Conservation (phyloP, 2,797 vertebrate species). For the Phalloptychus januarius region DNA sequence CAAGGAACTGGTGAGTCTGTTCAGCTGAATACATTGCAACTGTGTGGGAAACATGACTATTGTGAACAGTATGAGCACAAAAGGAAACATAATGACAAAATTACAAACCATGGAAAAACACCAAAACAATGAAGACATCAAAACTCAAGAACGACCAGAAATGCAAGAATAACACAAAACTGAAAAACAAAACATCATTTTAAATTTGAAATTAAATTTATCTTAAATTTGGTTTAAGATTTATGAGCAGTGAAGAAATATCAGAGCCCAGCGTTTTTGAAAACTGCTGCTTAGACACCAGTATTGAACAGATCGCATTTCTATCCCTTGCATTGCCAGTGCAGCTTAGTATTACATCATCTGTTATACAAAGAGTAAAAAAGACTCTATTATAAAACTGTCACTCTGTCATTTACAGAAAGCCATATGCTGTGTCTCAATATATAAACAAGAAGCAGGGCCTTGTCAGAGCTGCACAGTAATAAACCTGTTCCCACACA, state of each 20-base stretch:
- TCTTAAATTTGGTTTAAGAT: slow-evolving; percentile 76
- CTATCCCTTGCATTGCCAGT: slow-evolving; percentile 72
- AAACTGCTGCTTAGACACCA: slow-evolving; percentile 79
- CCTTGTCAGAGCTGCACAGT: not conserved
- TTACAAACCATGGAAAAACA: not conserved
- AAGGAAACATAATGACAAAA: not conserved
- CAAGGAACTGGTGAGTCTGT: not conserved
- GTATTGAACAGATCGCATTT: slow-evolving; percentile 75
- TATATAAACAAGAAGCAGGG: slow-evolving; percentile 13
- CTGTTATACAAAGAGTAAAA: slow-evolving; percentile 54
- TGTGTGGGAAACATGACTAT: too few relatives aligned
- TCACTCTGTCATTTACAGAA: slow-evolving; percentile 50
- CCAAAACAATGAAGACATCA: not conserved
- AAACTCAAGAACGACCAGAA: not conserved
- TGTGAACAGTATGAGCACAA: not conserved
- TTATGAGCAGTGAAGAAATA: slow-evolving; percentile 79
- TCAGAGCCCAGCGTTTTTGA: slow-evolving; percentile 68
- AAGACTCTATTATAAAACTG: slow-evolving; percentile 39
- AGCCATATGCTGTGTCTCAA: slow-evolving; percentile 29
- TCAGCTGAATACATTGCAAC: not conserved
- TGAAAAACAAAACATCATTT: not conserved
- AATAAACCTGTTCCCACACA: slow-evolving; percentile 6
- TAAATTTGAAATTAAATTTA: too few relatives aligned
- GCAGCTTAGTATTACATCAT: slow-evolving; percentile 71
- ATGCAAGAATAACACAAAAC: not conserved